Base-by-base conservation (phyloP, 2,888 invertebrate genomes). In the Leptodirus hochenwartii region DNA sequence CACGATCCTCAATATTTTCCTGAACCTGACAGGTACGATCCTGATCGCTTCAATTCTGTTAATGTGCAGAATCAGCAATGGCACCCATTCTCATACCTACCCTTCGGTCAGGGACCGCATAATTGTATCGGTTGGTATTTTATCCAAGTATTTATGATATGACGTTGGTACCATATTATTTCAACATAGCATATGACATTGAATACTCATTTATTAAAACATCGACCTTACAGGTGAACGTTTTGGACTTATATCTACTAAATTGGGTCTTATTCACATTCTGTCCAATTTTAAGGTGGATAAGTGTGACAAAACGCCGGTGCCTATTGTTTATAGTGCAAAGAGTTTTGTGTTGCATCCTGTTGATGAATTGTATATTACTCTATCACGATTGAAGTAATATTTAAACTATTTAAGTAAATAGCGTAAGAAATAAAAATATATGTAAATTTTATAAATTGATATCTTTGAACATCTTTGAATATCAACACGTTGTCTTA, bases 211-310 rank as follows among this genome's bases (percentile, higher is more conserved):
- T n/a, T n/a, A n/a, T n/a, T n/a, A n/a, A n/a, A n/a, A n/a, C n/a
- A n/a, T n/a, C n/a, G n/a, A n/a, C n/a, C n/a, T n/a, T n/a, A n/a
- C 30, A 54, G 54, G 52, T 29, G 51, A 49, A 35, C 37, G 53
- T 37, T 54, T 54, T 36, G 53, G 50, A 15, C 32, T 51, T 27
- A 41, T 53, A 17, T 42, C 43, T 27, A 44, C 49, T n/a, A 54
- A 53, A 43, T 39, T 52, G 3, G 51, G 51, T 9, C 27, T 54
- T n/a, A 34, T 47, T 4, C 42, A 47, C 31, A 44, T 51, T 24
- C 29, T 53, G 14, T 37, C 34, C 13, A 43, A 47, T 25, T 53
- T 44, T 35, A 41, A 41, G 30, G 46, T 53, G 4, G 43, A 47
- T 31, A 38, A 29, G 30, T 45, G 43, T 20, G 35, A 41, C 5